Conservation (phyloP, 2,797 vertebrate species). For the Streptopelia turtur region DNA sequence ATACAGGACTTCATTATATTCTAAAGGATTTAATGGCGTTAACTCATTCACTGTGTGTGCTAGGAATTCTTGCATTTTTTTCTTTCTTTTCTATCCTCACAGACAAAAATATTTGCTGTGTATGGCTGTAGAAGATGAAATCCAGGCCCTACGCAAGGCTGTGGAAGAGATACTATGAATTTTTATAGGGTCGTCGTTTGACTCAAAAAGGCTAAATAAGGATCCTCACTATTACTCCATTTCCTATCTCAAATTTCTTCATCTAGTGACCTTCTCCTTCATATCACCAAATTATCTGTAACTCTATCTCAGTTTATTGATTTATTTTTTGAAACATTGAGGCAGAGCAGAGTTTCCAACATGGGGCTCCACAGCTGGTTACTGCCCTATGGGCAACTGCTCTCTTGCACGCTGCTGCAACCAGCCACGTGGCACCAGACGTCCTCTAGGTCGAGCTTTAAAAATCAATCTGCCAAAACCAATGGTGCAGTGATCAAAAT, state of each 20-base stretch:
- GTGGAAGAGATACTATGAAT: neutral
- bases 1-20: neutral
- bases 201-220: neutral
- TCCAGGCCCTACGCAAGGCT: neutral
- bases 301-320: neutral
- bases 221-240: neutral
- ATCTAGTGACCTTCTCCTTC: neutral
- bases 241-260: neutral
- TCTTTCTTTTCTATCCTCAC: neutral
- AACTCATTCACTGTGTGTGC: neutral
- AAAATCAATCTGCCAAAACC: neutral
- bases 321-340: neutral
- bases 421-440: rapidly evolving
- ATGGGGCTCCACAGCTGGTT: neutral
- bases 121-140: neutral
- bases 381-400: neutral
- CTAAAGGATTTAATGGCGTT: neutral
- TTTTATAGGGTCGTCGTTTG: neutral
- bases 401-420: neutral
- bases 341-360: neutral
- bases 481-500: neutral
- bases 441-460: neutral
- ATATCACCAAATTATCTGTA: neutral
- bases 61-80: neutral
- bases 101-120: slow-evolving; percentile 12